Percentiles rank a stretch among this genome's conserved stretches.
Evolutionary conservation across 2,113 vertebrate species (phyloP).

Genomic region (Pseudopipra pipra): DNA sequence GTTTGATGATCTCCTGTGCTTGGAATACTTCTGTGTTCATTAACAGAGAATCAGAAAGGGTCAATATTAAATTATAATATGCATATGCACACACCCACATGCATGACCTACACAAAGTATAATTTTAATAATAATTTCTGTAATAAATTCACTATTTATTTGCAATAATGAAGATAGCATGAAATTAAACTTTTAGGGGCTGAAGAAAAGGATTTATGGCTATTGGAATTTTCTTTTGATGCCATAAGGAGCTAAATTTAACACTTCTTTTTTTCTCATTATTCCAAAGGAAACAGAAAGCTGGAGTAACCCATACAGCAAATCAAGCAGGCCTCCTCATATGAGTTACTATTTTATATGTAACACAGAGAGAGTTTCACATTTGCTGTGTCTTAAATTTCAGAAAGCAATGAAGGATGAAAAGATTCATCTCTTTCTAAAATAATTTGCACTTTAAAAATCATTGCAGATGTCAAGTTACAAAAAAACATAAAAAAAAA

Average conservation of each 20-base stretch:
- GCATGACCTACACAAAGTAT: background rate
- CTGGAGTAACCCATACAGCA: background rate
- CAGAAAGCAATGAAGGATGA: too few species aligned
- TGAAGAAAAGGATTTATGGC: background rate
- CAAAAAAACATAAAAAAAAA: background rate
- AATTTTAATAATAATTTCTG: background rate
- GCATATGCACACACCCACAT: background rate
- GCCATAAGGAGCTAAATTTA: background rate
- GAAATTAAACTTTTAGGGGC: background rate
- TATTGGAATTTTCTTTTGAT: background rate
- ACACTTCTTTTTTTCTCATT: background rate
- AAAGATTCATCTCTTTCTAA: background rate
- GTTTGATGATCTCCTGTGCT: constrained; percentile 41
- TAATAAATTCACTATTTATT: background rate
- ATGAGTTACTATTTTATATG: constrained; percentile 8
- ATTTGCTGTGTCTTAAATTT: background rate
- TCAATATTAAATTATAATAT: background rate
- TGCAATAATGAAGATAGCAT: background rate
- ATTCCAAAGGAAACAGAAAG: background rate
- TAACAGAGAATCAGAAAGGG: background rate
- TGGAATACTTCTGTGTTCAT: background rate
- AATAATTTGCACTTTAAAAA: background rate
- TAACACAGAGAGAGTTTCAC: background rate
- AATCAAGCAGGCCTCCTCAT: background rate
- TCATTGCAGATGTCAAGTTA: background rate